Evolutionary conservation across 1,140 invertebrate genomes (phyloP).

Genomic region (Solenopsis fugax): DNA sequence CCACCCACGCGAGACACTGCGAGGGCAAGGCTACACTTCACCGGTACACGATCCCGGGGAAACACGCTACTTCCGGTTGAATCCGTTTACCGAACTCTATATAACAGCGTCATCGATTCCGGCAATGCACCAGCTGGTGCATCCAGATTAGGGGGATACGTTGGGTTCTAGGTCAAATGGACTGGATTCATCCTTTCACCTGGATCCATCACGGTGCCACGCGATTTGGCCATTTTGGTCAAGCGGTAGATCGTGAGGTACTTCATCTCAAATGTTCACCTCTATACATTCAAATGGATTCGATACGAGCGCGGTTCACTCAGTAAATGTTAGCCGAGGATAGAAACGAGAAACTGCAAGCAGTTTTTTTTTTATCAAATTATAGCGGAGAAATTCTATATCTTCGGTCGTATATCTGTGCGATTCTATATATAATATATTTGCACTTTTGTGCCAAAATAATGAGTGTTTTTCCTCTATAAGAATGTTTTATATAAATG

Average conservation of each 20-base stretch:
- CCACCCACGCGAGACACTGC: neutral
- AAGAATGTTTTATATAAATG: neutral
- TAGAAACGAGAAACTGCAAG: neutral
- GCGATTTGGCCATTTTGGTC: constrained; percentile 44
- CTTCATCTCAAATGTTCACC: constrained; percentile 6
- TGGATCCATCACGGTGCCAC: constrained; percentile 47
- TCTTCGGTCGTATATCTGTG: neutral
- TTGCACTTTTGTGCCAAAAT: neutral
- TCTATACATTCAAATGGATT: constrained; percentile 16
- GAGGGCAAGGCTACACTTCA: constrained; percentile 24
- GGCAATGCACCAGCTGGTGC: constrained; percentile 56
- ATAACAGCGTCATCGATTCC: constrained; percentile 63
- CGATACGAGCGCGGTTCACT: neutral
- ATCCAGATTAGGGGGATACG: constrained; percentile 33
- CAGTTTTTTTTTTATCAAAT: neutral
- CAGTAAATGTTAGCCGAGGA: neutral
- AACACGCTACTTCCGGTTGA: constrained; percentile 31
- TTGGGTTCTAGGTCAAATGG: constrained; percentile 64
- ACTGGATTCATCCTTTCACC: constrained; percentile 24
- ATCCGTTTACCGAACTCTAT: constrained; percentile 52
- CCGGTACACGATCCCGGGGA: neutral
- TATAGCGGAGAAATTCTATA: neutral
- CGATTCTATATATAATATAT: neutral
- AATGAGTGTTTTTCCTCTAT: neutral
- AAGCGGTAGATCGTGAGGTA: neutral